Percentiles rank a stretch among this genome's conserved stretches.
Evolutionary conservation across 2,113 vertebrate species (phyloP).

Genomic region (Cavia porcellus): DNA sequence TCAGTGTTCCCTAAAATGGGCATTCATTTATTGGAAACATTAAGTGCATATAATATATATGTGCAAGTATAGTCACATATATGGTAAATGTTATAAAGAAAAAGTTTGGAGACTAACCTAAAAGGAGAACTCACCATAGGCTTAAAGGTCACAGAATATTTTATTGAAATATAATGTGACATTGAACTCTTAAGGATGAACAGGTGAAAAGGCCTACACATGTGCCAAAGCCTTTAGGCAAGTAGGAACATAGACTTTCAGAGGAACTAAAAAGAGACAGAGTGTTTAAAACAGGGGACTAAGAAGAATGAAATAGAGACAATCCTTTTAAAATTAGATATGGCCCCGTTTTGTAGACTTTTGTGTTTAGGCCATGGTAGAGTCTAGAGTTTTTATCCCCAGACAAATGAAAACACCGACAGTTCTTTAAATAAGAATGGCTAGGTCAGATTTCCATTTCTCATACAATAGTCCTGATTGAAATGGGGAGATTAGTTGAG

Average conservation of each 20-base stretch:
- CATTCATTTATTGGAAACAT: neutral
- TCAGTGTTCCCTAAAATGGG: neutral
- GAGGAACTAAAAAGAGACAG: neutral
- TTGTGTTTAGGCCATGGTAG: neutral
- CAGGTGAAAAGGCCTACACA: neutral
- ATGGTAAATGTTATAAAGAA: neutral
- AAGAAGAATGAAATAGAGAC: neutral
- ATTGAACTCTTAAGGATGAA: neutral
- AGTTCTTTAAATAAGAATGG: neutral
- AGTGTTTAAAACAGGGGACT: neutral
- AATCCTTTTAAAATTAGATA: rapidly evolving
- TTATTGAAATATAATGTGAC: neutral
- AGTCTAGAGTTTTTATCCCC: neutral
- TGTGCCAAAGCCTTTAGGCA: neutral
- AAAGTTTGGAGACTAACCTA: neutral
- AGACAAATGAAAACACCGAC: neutral
- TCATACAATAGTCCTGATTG: neutral
- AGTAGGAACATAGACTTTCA: neutral
- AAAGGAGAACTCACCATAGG: neutral
- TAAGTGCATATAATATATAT: neutral
- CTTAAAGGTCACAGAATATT: neutral
- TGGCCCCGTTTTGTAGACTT: neutral
- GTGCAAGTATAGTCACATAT: neutral
- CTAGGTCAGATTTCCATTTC: neutral
- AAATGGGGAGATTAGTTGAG: neutral